Percentiles rank a stretch among this genome's conserved stretches.
phyloP scores from a whole-genome alignment of 1,140 invertebrate genomes.

The Meloidogyne exigua region DNA sequence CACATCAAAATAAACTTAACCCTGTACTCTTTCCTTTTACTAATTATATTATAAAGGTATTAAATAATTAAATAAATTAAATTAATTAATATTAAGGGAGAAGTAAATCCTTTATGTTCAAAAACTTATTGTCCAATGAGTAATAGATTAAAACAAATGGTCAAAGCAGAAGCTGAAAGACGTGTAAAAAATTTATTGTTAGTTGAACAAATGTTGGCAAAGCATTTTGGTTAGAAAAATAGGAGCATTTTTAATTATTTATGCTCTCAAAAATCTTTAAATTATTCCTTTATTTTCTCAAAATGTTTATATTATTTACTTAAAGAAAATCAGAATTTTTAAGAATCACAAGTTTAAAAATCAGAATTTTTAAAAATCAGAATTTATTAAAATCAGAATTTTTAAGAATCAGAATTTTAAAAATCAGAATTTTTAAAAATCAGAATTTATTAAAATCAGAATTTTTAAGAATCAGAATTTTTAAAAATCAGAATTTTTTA shows the following conservation, averaged over 20 bases:
- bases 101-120: neutral
- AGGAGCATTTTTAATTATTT: neutral
- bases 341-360: no score
- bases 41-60: neutral
- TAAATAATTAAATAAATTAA: neutral
- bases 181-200: constrained; percentile 11
- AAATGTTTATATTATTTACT: no score
- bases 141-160: neutral
- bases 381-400: no score
- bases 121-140: neutral
- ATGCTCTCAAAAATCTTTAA: neutral
- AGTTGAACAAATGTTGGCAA: constrained; percentile 7
- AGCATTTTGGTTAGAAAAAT: neutral
- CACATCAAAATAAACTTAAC: neutral
- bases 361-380: no score
- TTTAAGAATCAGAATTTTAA: no score
- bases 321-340: no score
- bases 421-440: no score
- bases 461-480: no score
- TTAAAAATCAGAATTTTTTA: no score
- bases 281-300: no score
- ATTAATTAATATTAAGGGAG: neutral
- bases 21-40: constrained; percentile 1
- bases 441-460: no score
- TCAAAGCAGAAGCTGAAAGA: neutral